phyloP scores from a whole-genome alignment of 2,888 invertebrate species.

The Nowickia ferox region DNA sequence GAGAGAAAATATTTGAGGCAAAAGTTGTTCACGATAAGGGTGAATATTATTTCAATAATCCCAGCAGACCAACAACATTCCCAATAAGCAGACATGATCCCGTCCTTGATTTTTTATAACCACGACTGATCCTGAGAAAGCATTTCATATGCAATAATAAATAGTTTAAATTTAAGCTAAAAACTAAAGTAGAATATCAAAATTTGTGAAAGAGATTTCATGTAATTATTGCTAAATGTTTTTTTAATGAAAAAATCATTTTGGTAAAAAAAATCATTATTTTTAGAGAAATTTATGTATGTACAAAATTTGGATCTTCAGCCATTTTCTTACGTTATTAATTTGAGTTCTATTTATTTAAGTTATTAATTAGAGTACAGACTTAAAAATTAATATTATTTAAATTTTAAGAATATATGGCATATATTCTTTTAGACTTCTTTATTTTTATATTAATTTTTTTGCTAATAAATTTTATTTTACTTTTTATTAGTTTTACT shows the following conservation, averaged over 20 bases:
- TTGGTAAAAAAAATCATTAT: neutral
- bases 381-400: conserved; percentile 48
- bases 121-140: neutral
- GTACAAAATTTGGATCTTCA: conserved; percentile 36
- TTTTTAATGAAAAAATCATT: conserved; percentile 7
- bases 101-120: no score
- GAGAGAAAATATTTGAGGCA: no score
- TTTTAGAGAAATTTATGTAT: conserved; percentile 35
- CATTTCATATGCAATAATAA: neutral
- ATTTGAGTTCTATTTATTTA: conserved; percentile 9
- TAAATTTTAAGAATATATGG: conserved; percentile 8
- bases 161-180: conserved; percentile 26
- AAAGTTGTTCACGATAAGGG: no score
- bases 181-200: conserved; percentile 7
- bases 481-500: conserved; percentile 27
- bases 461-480: conserved; percentile 18
- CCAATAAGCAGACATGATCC: no score
- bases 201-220: conserved; percentile 75
- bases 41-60: no score
- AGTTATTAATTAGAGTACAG: conserved; percentile 22
- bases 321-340: neutral
- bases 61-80: no score
- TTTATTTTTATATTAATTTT: neutral
- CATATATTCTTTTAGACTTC: conserved; percentile 17
- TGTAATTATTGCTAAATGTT: conserved; percentile 56